Evolutionary conservation across 1,140 invertebrate genomes (phyloP).

Genomic region (Zaprionus capensis): DNA sequence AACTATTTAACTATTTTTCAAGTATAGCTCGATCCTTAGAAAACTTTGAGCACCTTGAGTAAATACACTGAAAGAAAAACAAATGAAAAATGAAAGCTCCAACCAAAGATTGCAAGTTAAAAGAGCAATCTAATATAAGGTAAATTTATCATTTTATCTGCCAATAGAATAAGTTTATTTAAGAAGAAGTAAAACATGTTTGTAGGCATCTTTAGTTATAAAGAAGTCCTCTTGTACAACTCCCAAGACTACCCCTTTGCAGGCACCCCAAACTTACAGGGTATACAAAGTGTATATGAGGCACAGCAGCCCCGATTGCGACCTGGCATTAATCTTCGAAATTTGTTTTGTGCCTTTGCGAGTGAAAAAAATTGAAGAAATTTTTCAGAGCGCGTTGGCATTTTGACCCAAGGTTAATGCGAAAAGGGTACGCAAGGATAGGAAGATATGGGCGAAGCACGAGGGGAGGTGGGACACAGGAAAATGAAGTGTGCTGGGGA

Average conservation of each 20-base stretch:
- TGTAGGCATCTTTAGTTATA: no score
- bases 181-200: no score
- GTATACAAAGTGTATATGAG: conserved; percentile 16
- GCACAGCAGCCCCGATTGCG: conserved; percentile 15
- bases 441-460: not conserved
- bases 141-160: no score
- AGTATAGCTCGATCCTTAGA: not conserved
- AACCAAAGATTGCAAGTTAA: not conserved
- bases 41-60: not conserved
- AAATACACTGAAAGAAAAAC: not conserved
- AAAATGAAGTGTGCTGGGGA: not conserved
- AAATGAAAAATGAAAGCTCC: not conserved
- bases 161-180: no score
- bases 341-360: conserved; percentile 61
- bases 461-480: not conserved
- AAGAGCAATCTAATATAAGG: not conserved
- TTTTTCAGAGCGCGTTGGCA: conserved; percentile 54
- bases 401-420: conserved; percentile 46
- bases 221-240: not conserved
- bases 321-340: conserved; percentile 72
- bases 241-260: not conserved
- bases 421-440: conserved; percentile 4
- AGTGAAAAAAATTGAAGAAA: conserved; percentile 26
- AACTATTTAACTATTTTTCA: not conserved
- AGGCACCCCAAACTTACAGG: not conserved